Evolutionary conservation across 2,888 invertebrate genomes (phyloP), one percentile per base, ranked within the genome.

Genomic region (Drosophila lutescens): DNA sequence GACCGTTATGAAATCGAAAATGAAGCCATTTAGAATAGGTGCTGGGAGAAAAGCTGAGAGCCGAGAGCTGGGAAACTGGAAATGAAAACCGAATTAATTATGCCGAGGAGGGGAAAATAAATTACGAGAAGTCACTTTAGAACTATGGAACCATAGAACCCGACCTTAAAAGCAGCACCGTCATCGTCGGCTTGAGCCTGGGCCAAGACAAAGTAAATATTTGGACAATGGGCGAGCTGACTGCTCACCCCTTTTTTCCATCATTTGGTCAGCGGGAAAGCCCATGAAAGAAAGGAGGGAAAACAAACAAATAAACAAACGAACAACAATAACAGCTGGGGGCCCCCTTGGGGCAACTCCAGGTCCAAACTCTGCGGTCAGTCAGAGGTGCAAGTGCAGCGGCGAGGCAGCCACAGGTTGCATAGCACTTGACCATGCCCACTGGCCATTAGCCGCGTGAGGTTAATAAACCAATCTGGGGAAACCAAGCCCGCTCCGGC

Each of bases 71-170:
- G 26, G 32, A 23, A 15, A 44, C 17, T 56, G 55, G 70, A 60
- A 69, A 65, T 66, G 60, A 82, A 85, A 83, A 80, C 83, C 75
- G 80, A 80, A 83, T 83, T 83, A 83, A 83, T 83, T 83, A 83
- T 80, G 68, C 61, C 82, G 70, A 59, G 44, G 23, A 72, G 54
- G 26, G 51, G 69, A 74, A 80, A 81, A 77, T 77, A 82, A 82
- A 81, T 84, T 81, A 82, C 82, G 78, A 79, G 82, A 78, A 80
- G 80, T 63, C 80, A 65, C 63, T 60, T 43, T 65, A 78, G 68
- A 79, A 34, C 34, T 12, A 30, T 30, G 30, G 30, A 8, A 30
- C 8, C 30, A 30, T 63, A 78, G 68, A 79, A 63, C 51, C 65
- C 74, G 79, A 77, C 73, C 78, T 71, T 70, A 78, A 82, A 82